phyloP scores from a whole-genome alignment of 2,888 invertebrate genomes.

The Gymnosoma rotundatum region DNA sequence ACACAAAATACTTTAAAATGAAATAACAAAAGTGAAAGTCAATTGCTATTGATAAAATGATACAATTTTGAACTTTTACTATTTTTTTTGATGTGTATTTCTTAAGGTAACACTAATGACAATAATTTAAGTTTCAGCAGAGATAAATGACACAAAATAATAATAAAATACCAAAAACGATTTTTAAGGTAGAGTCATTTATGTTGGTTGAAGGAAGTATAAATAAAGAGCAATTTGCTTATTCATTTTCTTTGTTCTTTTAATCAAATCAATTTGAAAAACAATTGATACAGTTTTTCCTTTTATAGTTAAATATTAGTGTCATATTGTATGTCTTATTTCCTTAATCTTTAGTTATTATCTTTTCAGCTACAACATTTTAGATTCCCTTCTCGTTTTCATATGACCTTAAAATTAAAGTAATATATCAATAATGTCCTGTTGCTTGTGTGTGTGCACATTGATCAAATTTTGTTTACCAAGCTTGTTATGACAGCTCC shows the following conservation, averaged over 20 bases:
- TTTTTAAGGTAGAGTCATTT: constrained; percentile 17
- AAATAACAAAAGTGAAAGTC: constrained; percentile 62
- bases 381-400: too few species aligned
- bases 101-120: constrained; percentile 23
- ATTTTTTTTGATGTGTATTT: not conserved
- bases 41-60: constrained; percentile 54
- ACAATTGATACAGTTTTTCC: not conserved
- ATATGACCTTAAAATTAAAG: too few species aligned
- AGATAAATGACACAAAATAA: constrained; percentile 40
- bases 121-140: constrained; percentile 41
- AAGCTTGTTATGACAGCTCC: too few species aligned
- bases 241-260: not conserved
- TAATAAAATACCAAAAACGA: constrained; percentile 15
- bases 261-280: not conserved
- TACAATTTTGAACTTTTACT: constrained; percentile 44
- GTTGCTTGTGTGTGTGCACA: too few species aligned
- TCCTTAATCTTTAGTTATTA: not conserved
- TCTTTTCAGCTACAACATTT: too few species aligned
- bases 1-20: constrained; percentile 13
- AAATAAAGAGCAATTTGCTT: not conserved
- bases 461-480: too few species aligned
- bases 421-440: too few species aligned
- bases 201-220: not conserved
- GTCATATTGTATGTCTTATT: not conserved
- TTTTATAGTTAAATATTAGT: not conserved